Base-by-base conservation (phyloP, 1,140 invertebrate genomes). In the Lanistes nyassanus region DNA sequence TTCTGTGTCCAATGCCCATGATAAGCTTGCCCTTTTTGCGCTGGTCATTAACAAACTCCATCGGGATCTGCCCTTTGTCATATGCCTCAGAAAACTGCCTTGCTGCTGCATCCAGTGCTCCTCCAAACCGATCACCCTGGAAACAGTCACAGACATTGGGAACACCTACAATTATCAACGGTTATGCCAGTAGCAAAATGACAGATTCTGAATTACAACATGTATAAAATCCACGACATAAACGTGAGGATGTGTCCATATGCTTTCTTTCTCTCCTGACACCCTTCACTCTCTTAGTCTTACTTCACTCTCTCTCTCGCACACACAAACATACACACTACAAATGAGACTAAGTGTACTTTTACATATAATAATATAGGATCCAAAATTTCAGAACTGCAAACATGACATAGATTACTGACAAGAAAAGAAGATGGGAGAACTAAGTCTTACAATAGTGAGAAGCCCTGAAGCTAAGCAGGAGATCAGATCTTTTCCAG, bases 1-100 rank as follows among this genome's bases (percentile, higher is more conserved):
- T 95, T 77, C 98, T 93, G 90, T 99, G 96, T 39, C 97, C 98
- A 86, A 99, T 99, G 58, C 98, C 98, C 96, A 99, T 98, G 81
- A 99, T 99, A 4, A 99, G 93, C 89, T 98, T 94, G 0, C 98
- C 98, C 87, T 98, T 95, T 84, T 98, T 98, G 58, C 98, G 91
- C 92, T 98, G 99, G 79, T 94, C 93, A 88, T 99, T 99, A 11
- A 99, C 98, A 91, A 99, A 99, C 87, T 99, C 97, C 93, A 98
- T 97, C 9, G 98, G 98, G 88, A 97, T 96, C 79, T 97, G 91
- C 29, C 96, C 96, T 69, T 93, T 92, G 88, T 99, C 97, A 87
- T 97, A 97, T 0, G 97, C 98, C 83, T 98, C 96, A 72, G 94
- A 96, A 89, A 99, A 99, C 91, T 98, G 97, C 75, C 93, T 92